These are phyloP conservation scores for Macrosiphum euphorbiae DNA, from an alignment of 2,888 invertebrate genomes.

Conservation along the genomic window DNA sequence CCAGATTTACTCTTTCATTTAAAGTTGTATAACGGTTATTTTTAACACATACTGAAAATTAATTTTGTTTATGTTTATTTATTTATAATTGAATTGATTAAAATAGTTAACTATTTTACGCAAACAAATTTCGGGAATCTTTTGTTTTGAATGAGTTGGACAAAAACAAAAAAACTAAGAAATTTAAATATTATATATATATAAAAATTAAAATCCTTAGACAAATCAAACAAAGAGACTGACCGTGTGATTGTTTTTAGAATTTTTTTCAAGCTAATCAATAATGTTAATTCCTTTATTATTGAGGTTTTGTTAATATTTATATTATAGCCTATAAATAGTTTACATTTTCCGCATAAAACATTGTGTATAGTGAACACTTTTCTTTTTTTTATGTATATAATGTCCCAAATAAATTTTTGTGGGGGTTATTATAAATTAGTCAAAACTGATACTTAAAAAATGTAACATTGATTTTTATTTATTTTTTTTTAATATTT, in stretches of 20 bases:
- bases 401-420: constrained; percentile 54
- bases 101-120: constrained; percentile 60
- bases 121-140: constrained; percentile 37
- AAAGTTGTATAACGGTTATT: constrained; percentile 30
- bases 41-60: constrained; percentile 30
- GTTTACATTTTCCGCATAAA: constrained; percentile 61
- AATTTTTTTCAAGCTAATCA: constrained; percentile 64
- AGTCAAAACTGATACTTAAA: constrained; percentile 65
- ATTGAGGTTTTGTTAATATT: constrained; percentile 65
- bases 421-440: constrained; percentile 62
- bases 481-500: constrained; percentile 60
- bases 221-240: constrained; percentile 65
- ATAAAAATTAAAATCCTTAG: constrained; percentile 60
- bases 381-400: constrained; percentile 50
- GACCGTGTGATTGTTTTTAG: constrained; percentile 65
- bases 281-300: constrained; percentile 64
- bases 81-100: constrained; percentile 40
- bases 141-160: constrained; percentile 51
- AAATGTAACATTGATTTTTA: constrained; percentile 64
- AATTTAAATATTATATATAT: constrained; percentile 30
- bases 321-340: constrained; percentile 63
- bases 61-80: constrained; percentile 25
- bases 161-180: constrained; percentile 19
- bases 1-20: constrained; percentile 52
- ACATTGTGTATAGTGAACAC: constrained; percentile 60